phyloP scores from a whole-genome alignment of 2,113 vertebrate genomes.

The Vimba vimba region DNA sequence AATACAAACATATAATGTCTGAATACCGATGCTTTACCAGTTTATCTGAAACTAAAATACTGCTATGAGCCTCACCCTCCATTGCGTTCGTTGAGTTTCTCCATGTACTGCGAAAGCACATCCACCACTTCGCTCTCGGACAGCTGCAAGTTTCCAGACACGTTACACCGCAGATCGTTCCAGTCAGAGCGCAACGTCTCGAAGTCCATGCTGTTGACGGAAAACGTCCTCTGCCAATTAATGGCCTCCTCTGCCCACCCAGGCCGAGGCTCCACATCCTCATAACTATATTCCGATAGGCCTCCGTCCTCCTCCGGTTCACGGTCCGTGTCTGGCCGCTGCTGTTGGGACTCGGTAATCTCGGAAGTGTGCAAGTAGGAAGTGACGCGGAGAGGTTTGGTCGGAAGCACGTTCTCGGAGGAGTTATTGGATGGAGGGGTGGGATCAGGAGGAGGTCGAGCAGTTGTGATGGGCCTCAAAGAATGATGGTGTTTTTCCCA shows the following conservation, averaged over 20 bases:
- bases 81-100: slow-evolving; percentile 89
- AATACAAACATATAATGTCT: not conserved
- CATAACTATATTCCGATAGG: slow-evolving; percentile 88
- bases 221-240: slow-evolving; percentile 98
- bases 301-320: slow-evolving; percentile 79
- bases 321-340: slow-evolving; percentile 65
- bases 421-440: slow-evolving; percentile 63
- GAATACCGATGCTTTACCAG: not conserved
- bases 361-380: slow-evolving; percentile 86
- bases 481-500: slow-evolving; percentile 38
- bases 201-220: slow-evolving; percentile 91
- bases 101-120: slow-evolving; percentile 95
- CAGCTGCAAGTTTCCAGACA: slow-evolving; percentile 97
- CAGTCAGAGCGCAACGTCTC: slow-evolving; percentile 96
- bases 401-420: slow-evolving; percentile 61
- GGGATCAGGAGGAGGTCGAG: slow-evolving; percentile 17
- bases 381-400: slow-evolving; percentile 69
- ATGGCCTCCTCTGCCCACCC: slow-evolving; percentile 93
- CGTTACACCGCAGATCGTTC: slow-evolving; percentile 97
- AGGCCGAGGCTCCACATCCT: slow-evolving; percentile 80
- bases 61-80: slow-evolving; percentile 80
- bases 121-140: slow-evolving; percentile 92
- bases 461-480: not conserved
- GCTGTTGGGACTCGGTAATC: slow-evolving; percentile 75
- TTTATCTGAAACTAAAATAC: not conserved